Conservation (phyloP, 2,888 invertebrate genomes). For the Erebia ligea region DNA sequence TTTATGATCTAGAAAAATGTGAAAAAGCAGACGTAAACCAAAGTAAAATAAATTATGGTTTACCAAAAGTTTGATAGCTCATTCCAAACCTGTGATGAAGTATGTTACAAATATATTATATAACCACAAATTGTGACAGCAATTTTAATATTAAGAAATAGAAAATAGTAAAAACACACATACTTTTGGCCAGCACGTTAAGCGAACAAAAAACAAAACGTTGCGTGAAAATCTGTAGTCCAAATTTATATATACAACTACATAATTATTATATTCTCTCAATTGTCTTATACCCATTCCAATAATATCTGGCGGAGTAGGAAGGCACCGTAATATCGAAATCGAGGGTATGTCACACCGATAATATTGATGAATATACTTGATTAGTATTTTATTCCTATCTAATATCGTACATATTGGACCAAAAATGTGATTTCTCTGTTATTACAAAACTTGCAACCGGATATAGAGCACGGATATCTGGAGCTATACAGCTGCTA, state of each 20-base stretch:
- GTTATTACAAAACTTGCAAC: too few species aligned
- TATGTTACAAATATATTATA: neutral
- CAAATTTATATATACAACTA: constrained; percentile 33
- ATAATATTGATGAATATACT: too few species aligned
- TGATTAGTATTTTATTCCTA: too few species aligned
- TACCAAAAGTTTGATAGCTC: neutral
- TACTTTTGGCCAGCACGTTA: constrained; percentile 20
- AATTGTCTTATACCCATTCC: too few species aligned
- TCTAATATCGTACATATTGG: too few species aligned
- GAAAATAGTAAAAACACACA: constrained; percentile 1
- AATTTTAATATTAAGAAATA: neutral
- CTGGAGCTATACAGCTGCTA: too few species aligned
- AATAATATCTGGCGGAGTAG: too few species aligned
- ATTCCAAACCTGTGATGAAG: neutral
- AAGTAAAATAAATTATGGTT: neutral
- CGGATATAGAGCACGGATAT: too few species aligned
- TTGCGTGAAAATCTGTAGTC: constrained; percentile 39
- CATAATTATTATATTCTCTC: too few species aligned
- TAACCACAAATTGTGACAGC: constrained; percentile 28
- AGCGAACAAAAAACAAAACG: constrained; percentile 33
- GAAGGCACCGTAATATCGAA: too few species aligned
- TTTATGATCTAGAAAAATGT: neutral
- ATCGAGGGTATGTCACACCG: too few species aligned
- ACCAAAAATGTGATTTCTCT: too few species aligned
- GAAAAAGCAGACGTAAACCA: neutral